Percentiles rank a stretch among this genome's conserved stretches.
Conservation (phyloP, 1,140 invertebrate species). For the Penaeus japonicus region DNA sequence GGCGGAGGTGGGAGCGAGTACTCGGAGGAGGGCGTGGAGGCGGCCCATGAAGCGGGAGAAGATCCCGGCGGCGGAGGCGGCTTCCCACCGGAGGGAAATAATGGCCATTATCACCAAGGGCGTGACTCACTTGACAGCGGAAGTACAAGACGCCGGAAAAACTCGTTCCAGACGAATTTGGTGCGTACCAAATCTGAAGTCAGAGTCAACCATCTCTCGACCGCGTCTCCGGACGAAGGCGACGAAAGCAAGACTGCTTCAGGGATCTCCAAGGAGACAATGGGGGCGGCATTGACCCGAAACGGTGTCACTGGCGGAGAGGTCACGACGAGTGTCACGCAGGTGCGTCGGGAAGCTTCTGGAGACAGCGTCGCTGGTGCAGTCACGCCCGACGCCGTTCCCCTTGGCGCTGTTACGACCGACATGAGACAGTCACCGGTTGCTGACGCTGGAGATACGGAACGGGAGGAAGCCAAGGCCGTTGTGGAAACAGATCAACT, state of each 20-base stretch:
- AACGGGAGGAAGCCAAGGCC: neutral
- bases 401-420: neutral
- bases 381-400: neutral
- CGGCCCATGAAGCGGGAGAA: neutral
- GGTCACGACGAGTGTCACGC: no score
- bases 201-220: neutral
- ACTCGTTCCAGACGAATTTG: neutral
- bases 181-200: neutral
- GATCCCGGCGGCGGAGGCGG: neutral
- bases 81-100: neutral
- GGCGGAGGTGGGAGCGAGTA: no score
- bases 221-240: neutral
- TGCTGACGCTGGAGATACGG: neutral
- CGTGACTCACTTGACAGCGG: conserved; percentile 16
- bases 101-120: neutral
- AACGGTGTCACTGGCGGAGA: no score
- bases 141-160: neutral
- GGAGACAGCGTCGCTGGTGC: no score
- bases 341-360: no score
- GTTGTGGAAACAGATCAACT: neutral
- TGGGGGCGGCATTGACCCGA: no score
- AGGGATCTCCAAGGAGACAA: no score
- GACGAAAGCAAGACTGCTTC: neutral
- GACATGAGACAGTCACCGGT: neutral
- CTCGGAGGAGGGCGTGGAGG: neutral